Conservation (phyloP, 1,140 invertebrate genomes). For the Drosophila sucinea region DNA sequence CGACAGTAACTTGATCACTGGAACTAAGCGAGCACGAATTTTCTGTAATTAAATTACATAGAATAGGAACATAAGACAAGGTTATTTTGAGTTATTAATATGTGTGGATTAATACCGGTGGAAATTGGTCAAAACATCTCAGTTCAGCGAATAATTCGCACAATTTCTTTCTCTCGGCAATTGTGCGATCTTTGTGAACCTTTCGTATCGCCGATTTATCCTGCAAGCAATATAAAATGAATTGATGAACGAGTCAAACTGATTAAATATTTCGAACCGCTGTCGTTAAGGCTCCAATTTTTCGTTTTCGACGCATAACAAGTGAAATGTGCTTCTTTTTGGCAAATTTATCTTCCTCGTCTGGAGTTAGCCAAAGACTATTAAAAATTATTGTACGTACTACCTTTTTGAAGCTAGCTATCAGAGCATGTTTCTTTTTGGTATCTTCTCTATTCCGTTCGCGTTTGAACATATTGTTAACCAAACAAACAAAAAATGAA, state of each 20-base stretch:
- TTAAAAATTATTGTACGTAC: constrained; percentile 51
- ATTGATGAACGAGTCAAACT: neutral
- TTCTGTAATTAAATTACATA: constrained; percentile 20
- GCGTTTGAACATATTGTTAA: constrained; percentile 35
- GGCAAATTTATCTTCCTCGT: constrained; percentile 8
- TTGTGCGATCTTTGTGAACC: constrained; percentile 27
- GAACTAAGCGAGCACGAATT: constrained; percentile 53
- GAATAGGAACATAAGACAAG: neutral
- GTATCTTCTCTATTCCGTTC: constrained; percentile 7
- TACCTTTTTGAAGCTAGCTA: constrained; percentile 40
- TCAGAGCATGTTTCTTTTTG: constrained; percentile 17
- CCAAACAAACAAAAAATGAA: neutral
- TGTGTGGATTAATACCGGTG: constrained; percentile 43
- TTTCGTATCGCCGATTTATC: constrained; percentile 51
- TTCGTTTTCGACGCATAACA: constrained; percentile 23
- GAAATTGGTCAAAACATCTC: constrained; percentile 32
- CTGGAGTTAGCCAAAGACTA: constrained; percentile 32
- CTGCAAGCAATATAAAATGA: constrained; percentile 14
- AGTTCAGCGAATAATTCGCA: constrained; percentile 37
- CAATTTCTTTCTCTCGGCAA: constrained; percentile 40
- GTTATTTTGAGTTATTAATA: no score
- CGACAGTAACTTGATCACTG: constrained; percentile 32
- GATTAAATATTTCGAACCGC: constrained; percentile 21
- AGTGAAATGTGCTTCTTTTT: constrained; percentile 20
- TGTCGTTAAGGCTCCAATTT: constrained; percentile 34